phyloP scores from a whole-genome alignment of 2,888 invertebrate genomes.

The Itoplectis maculator region DNA sequence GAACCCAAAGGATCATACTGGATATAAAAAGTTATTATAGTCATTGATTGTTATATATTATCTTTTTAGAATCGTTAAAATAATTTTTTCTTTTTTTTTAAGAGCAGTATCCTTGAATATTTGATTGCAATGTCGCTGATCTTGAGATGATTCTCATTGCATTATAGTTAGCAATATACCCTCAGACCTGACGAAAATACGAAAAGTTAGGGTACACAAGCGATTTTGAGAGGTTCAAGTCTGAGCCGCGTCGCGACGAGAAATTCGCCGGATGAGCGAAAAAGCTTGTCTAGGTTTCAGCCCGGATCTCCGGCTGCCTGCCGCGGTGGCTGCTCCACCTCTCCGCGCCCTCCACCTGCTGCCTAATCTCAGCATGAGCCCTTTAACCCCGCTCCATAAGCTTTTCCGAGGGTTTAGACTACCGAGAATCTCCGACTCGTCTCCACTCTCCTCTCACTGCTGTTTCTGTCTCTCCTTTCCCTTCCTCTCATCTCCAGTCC shows the following conservation, averaged over 20 bases:
- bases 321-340: constrained; percentile 40
- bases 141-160: not conserved
- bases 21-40: too few species aligned
- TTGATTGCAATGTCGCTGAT: too few species aligned
- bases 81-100: too few species aligned
- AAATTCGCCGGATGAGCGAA: constrained; percentile 62
- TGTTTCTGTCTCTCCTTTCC: constrained; percentile 5
- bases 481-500: constrained; percentile 36
- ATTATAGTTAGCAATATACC: not conserved
- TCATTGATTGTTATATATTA: too few species aligned
- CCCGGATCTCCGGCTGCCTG: constrained; percentile 42
- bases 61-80: too few species aligned
- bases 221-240: constrained; percentile 23
- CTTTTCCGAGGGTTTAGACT: constrained; percentile 67
- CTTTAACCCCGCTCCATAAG: constrained; percentile 69
- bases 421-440: constrained; percentile 54
- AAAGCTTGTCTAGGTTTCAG: constrained; percentile 54
- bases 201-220: constrained; percentile 3
- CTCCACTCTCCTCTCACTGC: too few species aligned
- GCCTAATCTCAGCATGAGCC: constrained; percentile 69
- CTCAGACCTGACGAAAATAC: not conserved
- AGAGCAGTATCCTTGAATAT: too few species aligned
- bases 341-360: constrained; percentile 43
- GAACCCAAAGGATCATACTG: too few species aligned
- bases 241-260: constrained; percentile 28